Conservation (phyloP, 1,140 invertebrate genomes). For the Eurosta solidaginis region DNA sequence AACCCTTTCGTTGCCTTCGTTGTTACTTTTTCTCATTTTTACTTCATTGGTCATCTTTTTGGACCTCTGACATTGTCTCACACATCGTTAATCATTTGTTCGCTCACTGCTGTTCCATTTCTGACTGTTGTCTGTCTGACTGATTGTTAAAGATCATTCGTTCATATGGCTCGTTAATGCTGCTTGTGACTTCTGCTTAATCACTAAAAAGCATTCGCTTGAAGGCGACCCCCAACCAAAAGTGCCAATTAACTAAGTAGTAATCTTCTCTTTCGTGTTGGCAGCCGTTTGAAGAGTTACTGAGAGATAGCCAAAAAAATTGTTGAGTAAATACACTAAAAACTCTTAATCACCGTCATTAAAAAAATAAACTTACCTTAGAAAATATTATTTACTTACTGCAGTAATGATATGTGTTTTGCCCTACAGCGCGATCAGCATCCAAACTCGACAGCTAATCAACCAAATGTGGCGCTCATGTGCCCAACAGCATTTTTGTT, state of each 20-base stretch:
- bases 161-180: background rate
- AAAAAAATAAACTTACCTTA: background rate
- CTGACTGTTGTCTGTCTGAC: background rate
- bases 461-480: background rate
- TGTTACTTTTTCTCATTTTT: background rate
- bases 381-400: conserved; percentile 8
- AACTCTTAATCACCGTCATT: conserved; percentile 12
- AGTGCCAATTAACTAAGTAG: conserved; percentile 11
- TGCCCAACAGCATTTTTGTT: background rate
- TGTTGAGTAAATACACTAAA: background rate
- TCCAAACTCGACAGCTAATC: background rate
- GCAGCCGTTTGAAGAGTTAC: background rate
- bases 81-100: conserved; percentile 16
- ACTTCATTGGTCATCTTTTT: background rate
- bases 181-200: no score
- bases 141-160: conserved; percentile 3
- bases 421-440: background rate
- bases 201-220: conserved; percentile 1
- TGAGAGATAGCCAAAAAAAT: background rate
- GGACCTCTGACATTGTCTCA: background rate
- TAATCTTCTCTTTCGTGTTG: background rate
- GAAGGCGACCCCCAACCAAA: conserved; percentile 21
- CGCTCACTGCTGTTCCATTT: background rate
- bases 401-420: background rate
- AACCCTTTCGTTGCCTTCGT: background rate